Evolutionary conservation across 1,140 invertebrate genomes (phyloP).

Genomic region (Amyelois transitella): DNA sequence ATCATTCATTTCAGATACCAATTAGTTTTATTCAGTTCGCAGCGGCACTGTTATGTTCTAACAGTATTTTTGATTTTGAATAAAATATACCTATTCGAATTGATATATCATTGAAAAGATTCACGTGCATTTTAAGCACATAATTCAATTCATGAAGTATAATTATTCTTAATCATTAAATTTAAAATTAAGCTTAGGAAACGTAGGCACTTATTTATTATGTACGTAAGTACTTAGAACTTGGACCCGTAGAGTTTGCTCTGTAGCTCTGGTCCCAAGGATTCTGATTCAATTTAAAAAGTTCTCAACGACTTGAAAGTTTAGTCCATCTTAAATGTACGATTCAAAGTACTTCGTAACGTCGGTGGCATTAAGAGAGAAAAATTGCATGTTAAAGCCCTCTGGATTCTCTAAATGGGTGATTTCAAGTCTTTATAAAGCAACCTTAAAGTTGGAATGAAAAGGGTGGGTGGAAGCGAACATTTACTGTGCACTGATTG

Average conservation of each 20-base stretch:
- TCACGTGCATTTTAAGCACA: no score
- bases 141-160: no score
- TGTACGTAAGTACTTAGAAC: constrained; percentile 16
- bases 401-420: neutral
- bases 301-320: constrained; percentile 21
- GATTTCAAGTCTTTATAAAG: neutral
- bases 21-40: no score
- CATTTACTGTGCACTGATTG: no score
- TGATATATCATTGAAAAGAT: no score
- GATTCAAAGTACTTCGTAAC: neutral
- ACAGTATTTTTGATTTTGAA: no score
- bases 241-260: constrained; percentile 1
- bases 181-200: constrained; percentile 1
- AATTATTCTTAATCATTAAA: no score
- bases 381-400: neutral
- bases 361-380: neutral
- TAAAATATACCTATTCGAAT: no score
- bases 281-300: constrained; percentile 32
- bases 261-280: constrained; percentile 1
- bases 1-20: no score
- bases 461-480: neutral
- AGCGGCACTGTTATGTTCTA: no score
- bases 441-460: neutral
- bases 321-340: constrained; percentile 17
- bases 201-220: constrained; percentile 23